Base-by-base conservation (phyloP, 1,140 invertebrate genomes). In the Dendroctonus valens region DNA sequence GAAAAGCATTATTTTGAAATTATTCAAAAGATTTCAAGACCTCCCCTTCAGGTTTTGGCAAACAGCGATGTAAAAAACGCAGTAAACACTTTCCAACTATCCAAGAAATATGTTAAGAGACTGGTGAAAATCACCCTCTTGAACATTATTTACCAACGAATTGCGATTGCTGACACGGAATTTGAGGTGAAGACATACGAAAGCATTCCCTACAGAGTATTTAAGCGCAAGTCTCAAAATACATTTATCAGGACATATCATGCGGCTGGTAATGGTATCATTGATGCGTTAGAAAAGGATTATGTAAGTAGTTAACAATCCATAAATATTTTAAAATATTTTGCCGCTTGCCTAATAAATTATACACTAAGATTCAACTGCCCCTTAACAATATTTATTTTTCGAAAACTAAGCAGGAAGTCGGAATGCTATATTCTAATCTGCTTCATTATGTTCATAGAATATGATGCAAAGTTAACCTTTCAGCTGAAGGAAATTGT, bases 231-330 rank as follows among this genome's bases (percentile, higher is more conserved):
- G 39, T 67, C 65, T 2, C 39, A 38, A 9, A 67, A 67, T 46
- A 37, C 3, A 8, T 53, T 67, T 40, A 67, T 67, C n/a, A 26
- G 51, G 48, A 39, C 12, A 37, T 67, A 39, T 54, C 57, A 59
- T 46, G 8, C 57, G 4, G 11, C 48, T 14, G 11, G 4, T 5
- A 8, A 5, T 41, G 65, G 65, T 7, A 54, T 67, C n/a, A 46
- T 67, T 11, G 65, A 67, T 15, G 65, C 65, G 6, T 6, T 67
- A 5, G 59, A 67, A 5, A 67, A 67, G 38, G 65, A 67, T 60
- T 67, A 60, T 59, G 63, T 65, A 58, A 65, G 53, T 40, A 44
- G 9, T 41, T 40, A 52, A n/a, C n/a, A 14, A 3, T 9, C 15
- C 50, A 26, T 26, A 26, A 26, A 26, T 26, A 3, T 26, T 26